Percentiles rank a stretch among this genome's conserved stretches.
Conservation (phyloP, 2,797 vertebrate species). For the Antrozous pallidus region DNA sequence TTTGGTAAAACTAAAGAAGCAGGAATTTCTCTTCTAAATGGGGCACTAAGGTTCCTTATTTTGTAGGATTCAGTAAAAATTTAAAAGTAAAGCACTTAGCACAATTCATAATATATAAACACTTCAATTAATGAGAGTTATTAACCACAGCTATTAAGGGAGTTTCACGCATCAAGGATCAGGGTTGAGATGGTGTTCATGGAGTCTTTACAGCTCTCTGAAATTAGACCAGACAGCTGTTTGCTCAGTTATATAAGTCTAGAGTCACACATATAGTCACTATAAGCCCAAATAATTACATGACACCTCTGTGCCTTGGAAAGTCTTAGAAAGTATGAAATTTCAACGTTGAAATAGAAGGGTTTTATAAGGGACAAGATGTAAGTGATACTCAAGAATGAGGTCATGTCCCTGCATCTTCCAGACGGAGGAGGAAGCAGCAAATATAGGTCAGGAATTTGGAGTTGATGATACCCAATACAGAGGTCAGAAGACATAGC, state of each 20-base stretch:
- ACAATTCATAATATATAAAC: conserved; percentile 36
- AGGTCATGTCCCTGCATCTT: neutral
- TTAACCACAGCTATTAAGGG: conserved; percentile 50
- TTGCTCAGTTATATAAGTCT: conserved; percentile 46
- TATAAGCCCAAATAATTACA: neutral
- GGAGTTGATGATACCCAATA: neutral
- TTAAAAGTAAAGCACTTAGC: conserved; percentile 40
- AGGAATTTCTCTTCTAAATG: neutral
- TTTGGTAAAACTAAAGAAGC: neutral
- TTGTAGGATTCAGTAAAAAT: neutral
- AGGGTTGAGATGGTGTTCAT: neutral
- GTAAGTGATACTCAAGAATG: neutral
- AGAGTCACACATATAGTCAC: neutral
- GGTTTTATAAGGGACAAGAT: neutral
- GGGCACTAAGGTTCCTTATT: neutral
- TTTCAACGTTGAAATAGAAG: conserved; percentile 7
- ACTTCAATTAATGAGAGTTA: conserved; percentile 34
- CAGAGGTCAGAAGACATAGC: neutral
- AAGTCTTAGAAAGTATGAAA: neutral
- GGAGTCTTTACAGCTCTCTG: conserved; percentile 37
- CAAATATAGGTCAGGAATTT: neutral
- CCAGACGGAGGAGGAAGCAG: neutral
- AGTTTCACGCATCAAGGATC: neutral
- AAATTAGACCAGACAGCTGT: conserved; percentile 61
- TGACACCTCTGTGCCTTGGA: neutral